These are phyloP conservation scores for Ornithoptera priamus DNA, from an alignment of 2,888 invertebrate genomes.

Conservation along the genomic window DNA sequence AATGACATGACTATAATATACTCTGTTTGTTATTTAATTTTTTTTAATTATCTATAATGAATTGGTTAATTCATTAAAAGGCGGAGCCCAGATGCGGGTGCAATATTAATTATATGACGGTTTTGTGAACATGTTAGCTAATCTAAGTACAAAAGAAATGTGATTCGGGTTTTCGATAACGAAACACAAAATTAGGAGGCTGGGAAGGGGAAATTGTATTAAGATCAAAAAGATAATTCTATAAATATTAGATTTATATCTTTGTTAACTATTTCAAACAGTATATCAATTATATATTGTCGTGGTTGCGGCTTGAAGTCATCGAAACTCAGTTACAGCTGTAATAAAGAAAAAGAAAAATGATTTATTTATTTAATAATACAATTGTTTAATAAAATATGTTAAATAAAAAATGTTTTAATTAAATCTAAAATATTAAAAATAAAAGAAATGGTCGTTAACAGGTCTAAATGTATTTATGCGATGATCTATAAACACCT, in stretches of 20 bases:
- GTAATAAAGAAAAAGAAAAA: too few relatives aligned
- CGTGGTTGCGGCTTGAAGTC: too few relatives aligned
- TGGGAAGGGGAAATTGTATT: conserved; percentile 27
- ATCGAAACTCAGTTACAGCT: too few relatives aligned
- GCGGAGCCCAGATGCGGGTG: conserved; percentile 33
- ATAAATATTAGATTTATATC: not conserved
- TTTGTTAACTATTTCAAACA: not conserved
- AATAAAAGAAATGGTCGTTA: too few relatives aligned
- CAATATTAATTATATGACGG: conserved; percentile 43
- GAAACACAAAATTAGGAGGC: conserved; percentile 38
- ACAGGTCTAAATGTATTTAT: too few relatives aligned
- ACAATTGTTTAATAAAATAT: too few relatives aligned
- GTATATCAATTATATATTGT: not conserved
- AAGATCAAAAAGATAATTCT: conserved; percentile 24
- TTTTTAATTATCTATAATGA: conserved; percentile 7
- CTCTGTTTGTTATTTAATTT: conserved; percentile 6
- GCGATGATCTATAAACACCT: too few relatives aligned
- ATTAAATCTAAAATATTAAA: too few relatives aligned
- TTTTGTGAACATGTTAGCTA: conserved; percentile 30
- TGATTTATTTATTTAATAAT: too few relatives aligned
- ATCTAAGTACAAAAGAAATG: conserved; percentile 37
- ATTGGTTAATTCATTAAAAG: conserved; percentile 5
- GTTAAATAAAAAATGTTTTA: too few relatives aligned
- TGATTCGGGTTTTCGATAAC: conserved; percentile 52
- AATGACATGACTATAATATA: not conserved